Evolutionary conservation across 2,113 vertebrate species (phyloP), one percentile per base, ranked within the genome.

Genomic region (Calyptommatus sinebrachiatus): DNA sequence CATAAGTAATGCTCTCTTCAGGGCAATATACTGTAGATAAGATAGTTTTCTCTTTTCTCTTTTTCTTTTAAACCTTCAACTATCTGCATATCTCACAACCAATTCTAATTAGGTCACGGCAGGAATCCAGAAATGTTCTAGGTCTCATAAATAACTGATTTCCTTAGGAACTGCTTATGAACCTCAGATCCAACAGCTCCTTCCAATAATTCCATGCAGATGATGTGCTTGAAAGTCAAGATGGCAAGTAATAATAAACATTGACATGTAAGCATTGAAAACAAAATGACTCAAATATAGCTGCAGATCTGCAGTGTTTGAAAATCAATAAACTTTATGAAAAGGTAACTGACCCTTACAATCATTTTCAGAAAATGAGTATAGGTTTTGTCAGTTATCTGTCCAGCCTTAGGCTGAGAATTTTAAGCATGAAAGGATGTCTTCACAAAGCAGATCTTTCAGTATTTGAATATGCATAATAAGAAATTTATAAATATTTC

Each of bases 121-220:
- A 92, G 78, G 67, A 82, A 60, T 82, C 79, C 75, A 88, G 79
- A 67, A 24, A 60, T 82, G 83, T 90, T 87, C 46, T 76, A 88
- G 85, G 88, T 82, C 73, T 88, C 72, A 65, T 92, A 85, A 93
- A 93, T 94, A 94, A 92, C 92, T 92, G 91, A 94, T 45, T 80
- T 85, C 91, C 83, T 71, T 1, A 21, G 66, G 84, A 75, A 83
- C 84, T 90, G 18, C 48, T 31, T 89, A 89, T 71, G 87, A 90
- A 86, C 79, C 80, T 57, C 53, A 86, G 76, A 66, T 85, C 89
- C 88, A 35, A 50, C 71, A 80, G 68, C 77, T 86, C 81, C 21
- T 74, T 85, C 86, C 74, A 70, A 87, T 88, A 88, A 88, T 81
- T 84, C 80, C 80, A 66, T 1, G 1, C 57, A 75, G 86, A 78